These are phyloP conservation scores for Ficedula albicollis DNA, from an alignment of 2,797 vertebrate species.

Conservation along the genomic window DNA sequence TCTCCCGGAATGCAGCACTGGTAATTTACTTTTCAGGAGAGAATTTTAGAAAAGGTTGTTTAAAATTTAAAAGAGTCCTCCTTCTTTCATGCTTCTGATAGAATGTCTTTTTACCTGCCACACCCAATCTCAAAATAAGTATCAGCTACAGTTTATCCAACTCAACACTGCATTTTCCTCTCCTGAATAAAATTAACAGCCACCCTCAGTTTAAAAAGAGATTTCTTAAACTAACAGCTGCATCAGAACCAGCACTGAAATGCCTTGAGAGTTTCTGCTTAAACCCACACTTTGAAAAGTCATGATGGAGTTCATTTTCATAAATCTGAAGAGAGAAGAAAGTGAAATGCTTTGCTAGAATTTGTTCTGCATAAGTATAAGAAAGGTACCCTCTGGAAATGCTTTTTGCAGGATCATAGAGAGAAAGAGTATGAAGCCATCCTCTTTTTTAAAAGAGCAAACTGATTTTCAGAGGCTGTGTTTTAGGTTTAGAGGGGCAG, in stretches of 20 bases:
- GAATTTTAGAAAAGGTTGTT: neutral
- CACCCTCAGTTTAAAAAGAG: conserved; percentile 10
- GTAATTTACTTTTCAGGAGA: neutral
- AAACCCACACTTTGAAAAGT: conserved; percentile 30
- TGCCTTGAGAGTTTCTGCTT: conserved; percentile 1
- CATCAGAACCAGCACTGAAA: conserved; percentile 18
- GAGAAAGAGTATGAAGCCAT: neutral
- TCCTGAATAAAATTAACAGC: conserved; percentile 8
- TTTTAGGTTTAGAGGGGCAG: neutral
- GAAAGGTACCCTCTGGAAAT: conserved; percentile 13
- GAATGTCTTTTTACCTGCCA: neutral
- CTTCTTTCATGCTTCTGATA: neutral
- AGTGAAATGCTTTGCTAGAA: conserved; percentile 1
- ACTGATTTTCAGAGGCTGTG: neutral
- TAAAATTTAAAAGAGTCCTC: neutral
- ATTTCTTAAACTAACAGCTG: conserved; percentile 37
- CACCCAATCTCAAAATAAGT: conserved; percentile 1
- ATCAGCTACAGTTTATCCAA: neutral
- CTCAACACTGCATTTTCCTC: neutral
- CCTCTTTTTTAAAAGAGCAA: neutral
- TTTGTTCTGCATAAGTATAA: neutral
- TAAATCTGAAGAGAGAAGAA: neutral
- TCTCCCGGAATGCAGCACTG: neutral
- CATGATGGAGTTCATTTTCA: neutral
- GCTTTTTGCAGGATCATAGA: neutral